phyloP scores from a whole-genome alignment of 2,113 vertebrate species.

The Anoplopoma fimbria region DNA sequence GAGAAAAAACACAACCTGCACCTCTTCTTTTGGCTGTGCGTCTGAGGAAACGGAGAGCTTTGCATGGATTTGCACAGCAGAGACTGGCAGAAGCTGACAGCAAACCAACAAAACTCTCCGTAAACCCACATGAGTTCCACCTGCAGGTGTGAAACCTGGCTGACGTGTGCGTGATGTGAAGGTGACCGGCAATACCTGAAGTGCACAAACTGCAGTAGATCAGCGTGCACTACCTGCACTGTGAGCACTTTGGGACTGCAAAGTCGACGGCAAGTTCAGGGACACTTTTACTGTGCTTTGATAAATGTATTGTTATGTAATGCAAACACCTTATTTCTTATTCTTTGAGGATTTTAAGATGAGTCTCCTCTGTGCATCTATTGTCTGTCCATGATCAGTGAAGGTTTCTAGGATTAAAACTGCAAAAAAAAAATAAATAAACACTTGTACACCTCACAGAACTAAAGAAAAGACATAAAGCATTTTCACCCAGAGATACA shows the following conservation, averaged over 20 bases:
- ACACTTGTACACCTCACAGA: not conserved
- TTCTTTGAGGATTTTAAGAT: not conserved
- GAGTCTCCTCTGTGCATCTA: not conserved
- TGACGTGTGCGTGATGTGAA: constrained; percentile 14
- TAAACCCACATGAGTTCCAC: constrained; percentile 60
- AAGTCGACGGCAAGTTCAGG: constrained; percentile 72
- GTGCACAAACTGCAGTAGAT: constrained; percentile 98
- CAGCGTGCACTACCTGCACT: constrained; percentile 95
- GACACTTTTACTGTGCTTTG: not conserved
- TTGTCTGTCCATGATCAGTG: not conserved
- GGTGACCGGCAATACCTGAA: constrained; percentile 90
- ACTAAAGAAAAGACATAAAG: not conserved
- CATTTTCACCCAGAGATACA: not conserved
- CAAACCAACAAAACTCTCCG: constrained; percentile 97
- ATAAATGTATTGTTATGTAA: not conserved
- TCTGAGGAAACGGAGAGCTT: constrained; percentile 88
- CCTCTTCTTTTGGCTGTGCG: constrained; percentile 26
- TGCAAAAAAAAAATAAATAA: not conserved
- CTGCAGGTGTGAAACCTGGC: not conserved
- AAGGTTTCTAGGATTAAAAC: not conserved
- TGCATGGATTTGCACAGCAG: constrained; percentile 98
- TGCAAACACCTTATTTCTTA: not conserved
- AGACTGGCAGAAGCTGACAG: constrained; percentile 86
- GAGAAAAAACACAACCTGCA: not conserved
- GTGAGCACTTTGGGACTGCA: constrained; percentile 99